Evolutionary conservation across 2,888 invertebrate species (phyloP), one percentile per base, ranked within the genome.

Genomic region (Spilosoma lubricipeda): DNA sequence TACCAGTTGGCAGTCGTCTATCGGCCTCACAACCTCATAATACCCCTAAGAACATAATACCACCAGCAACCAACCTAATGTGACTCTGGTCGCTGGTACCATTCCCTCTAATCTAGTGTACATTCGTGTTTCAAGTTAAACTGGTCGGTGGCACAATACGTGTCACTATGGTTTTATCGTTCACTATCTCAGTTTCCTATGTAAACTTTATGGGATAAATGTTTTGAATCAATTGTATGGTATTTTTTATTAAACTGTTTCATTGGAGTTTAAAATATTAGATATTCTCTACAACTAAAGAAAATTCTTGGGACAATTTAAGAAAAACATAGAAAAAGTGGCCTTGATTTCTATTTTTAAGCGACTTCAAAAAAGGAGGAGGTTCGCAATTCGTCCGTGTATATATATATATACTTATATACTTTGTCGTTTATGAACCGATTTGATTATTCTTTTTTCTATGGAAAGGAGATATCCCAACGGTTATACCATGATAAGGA

Each of bases 131-230:
- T 74, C 74, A 63, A 36, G 65, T 67, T 77, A 75, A 48, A 65
- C 68, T 77, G 73, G 80, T 56, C 7, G 30, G 0, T 18, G 0
- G 39, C 48, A 82, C 83, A 84, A 84, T 81, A 63, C 73, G 70
- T 70, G 84, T 81, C 83, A 82, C 64, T 56, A 36, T 20, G 59
- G 70, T 75, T 80, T 76, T 80, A 81, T 83, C 84, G 67, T 11
- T 23, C 33, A 59, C 64, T 73, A 83, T 82, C 78, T 73, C 42
- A 39, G 68, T 36, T 78, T 77, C 64, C 74, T 71, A 67, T 48
- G 67, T 67, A 59, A 67, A 70, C 56, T 71, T 74, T 59, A 67
- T 27, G 13, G 70, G 45, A 18, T 20, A 39, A 23, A 42, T 59
- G 67, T 20, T 52, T 39, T 63, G n/a, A 8, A 70, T 73, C 56